Conservation (phyloP, 2,113 vertebrate genomes). For the Halcyon malimbica region DNA sequence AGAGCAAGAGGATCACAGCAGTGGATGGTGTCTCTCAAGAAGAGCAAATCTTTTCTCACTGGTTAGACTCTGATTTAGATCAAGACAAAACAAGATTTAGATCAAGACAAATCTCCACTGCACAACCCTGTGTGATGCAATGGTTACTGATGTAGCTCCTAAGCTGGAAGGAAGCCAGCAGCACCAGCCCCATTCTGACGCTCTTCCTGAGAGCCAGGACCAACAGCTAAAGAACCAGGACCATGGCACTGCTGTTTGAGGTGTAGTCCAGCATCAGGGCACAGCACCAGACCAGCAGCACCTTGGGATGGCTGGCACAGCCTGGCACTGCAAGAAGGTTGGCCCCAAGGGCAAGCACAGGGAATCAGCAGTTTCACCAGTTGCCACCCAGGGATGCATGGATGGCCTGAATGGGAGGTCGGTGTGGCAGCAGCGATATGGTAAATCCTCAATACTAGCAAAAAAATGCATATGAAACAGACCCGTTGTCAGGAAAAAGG, state of each 20-base stretch:
- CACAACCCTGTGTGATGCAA: background rate
- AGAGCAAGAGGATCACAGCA: background rate
- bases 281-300: background rate
- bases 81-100: background rate
- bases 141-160: background rate
- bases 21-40: background rate
- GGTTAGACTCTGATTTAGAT: background rate
- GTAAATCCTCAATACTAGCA: background rate
- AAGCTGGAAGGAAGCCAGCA: background rate
- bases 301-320: background rate
- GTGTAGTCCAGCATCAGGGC: background rate
- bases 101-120: background rate
- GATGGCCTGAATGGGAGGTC: background rate
- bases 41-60: background rate
- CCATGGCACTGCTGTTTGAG: background rate
- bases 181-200: background rate
- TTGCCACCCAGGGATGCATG: background rate
- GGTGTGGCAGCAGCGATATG: fast-evolving
- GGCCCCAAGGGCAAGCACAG: background rate
- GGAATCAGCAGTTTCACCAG: background rate
- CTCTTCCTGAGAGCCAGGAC: background rate
- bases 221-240: background rate
- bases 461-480: background rate
- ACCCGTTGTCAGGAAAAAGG: background rate
- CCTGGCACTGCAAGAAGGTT: background rate